Base-by-base conservation (phyloP, 2,888 invertebrate genomes). In the Argynnis bischoffii region DNA sequence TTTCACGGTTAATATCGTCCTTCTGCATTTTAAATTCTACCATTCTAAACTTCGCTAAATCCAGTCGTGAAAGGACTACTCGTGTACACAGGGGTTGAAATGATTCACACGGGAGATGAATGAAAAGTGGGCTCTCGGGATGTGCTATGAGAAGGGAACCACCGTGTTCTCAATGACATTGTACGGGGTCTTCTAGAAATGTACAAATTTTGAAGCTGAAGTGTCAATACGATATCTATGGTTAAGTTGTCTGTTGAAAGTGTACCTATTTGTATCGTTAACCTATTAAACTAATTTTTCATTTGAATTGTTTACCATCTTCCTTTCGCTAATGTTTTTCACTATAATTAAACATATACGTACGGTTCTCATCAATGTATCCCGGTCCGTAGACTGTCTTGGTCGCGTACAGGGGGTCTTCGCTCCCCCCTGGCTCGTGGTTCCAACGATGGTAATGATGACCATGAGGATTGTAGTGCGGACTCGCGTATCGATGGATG, bases 321-420 rank as follows among this genome's bases (percentile, higher is more conserved):
- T 61, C 55, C 15, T 51, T 60, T 60, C 54, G 21, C 71, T 72
- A 74, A 67, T 72, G 64, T 72, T 69, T 70, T 72, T 69, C 79
- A 81, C 79, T 78, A 77, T 76, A 81, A 81, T 77, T 79, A 74
- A 79, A 81, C 82, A 80, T 79, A 90, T 93, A 93, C 93, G 87
- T 93, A 93, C 93, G 93, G 86, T 90, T 90, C 77, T 92, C 93
- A 83, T 93, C 93, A 81, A 90, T 92, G 86, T 93, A 92, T 88
- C 91, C 92, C 59, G 86, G 83, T 64, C 93, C 92, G 84, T 92
- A 92, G 88, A 93, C 91, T 35, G 94, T 94, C 87, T 94, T 94
- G 83, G 94, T 94, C 57, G 93, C 92, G 77, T 91, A 91, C 68
- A 92, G 83, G 48, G 93, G 89, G 71, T 92, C 92, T 77, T 92